phyloP scores from a whole-genome alignment of 2,888 invertebrate species.

The Euzophera pinguis region DNA sequence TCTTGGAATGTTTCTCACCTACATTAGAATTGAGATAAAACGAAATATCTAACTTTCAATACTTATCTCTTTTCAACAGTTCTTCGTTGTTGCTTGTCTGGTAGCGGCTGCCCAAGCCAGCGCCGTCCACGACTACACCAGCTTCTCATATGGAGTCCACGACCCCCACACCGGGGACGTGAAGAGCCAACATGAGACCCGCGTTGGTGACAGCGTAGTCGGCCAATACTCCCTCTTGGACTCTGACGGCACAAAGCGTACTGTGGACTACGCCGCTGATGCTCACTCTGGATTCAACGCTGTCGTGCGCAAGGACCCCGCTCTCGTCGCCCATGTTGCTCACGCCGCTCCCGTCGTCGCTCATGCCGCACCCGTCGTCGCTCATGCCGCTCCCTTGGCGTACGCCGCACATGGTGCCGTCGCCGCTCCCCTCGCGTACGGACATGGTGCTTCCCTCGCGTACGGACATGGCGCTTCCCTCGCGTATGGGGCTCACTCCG shows the following conservation, averaged over 20 bases:
- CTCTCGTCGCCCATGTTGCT: slow-evolving; percentile 25
- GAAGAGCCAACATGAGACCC: slow-evolving; percentile 81
- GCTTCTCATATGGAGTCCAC: slow-evolving; percentile 70
- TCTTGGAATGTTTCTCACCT: too few relatives aligned
- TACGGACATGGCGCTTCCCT: slow-evolving; percentile 29
- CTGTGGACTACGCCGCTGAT: slow-evolving; percentile 81
- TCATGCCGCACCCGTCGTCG: slow-evolving; percentile 15
- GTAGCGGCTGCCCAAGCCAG: slow-evolving; percentile 67
- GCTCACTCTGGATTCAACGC: slow-evolving; percentile 79
- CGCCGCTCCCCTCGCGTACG: slow-evolving; percentile 35
- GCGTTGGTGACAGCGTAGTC: slow-evolving; percentile 82
- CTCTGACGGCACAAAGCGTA: slow-evolving; percentile 82
- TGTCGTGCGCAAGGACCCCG: slow-evolving; percentile 74
- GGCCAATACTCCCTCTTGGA: slow-evolving; percentile 75
- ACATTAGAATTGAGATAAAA: too few relatives aligned
- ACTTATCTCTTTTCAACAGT: slow-evolving; percentile 46
- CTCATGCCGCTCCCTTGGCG: slow-evolving; percentile 32
- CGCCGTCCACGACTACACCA: slow-evolving; percentile 62
- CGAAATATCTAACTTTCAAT: too few relatives aligned
- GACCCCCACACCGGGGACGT: slow-evolving; percentile 74
- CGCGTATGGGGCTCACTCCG: slow-evolving; percentile 27
- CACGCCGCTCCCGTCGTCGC: slow-evolving; percentile 19
- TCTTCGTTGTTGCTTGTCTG: slow-evolving; percentile 64
- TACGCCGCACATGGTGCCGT: slow-evolving; percentile 41
- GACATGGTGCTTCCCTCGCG: slow-evolving; percentile 31